Base-by-base conservation (phyloP, 2,888 invertebrate species). In the Drosophila suboccidentalis region DNA sequence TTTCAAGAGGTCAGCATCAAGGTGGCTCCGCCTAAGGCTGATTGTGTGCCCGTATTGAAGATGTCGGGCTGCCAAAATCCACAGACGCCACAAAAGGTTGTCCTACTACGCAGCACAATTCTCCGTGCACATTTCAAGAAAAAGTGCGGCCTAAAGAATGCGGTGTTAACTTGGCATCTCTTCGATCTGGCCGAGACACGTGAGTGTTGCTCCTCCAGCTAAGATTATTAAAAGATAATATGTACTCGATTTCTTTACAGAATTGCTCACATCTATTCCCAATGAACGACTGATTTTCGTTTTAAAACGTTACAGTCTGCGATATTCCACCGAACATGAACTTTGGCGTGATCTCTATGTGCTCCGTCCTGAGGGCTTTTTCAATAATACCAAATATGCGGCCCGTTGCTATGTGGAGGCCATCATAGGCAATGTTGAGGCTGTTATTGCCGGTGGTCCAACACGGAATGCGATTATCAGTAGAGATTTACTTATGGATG, bases 371-470 rank as follows among this genome's bases (percentile, higher is more conserved):
- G 39, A 53, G 9, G 78, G 68, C 6, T 4, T 8, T 0, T 4
- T 15, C 1, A 1, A 63, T 1, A 41, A 32, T 0, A 3, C 2
- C 0, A 10, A 5, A 13, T 74, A 39, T 15, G 53, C 19, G 1
- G 19, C 51, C 8, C 82, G 87, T 1, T 89, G 85, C 44, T 82
- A 82, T 57, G 0, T 89, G 0, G 6, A 50, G 5, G 3, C 17
- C 0, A 0, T 44, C 11, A 34, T 8, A 32, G 61, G 63, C 0
- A 1, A 9, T 0, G 57, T 82, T 3, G 38, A 69, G n/a, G 87
- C 89, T 0, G 8, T 66, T 4, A 83, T 82, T 41, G 10, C 38
- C 6, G 89, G 89, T 0, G 78, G 71, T 3, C 0, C 1, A 0
- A 1, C 0, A 0, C 46, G 43, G 0, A 8, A 34, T 1, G 54